phyloP scores from a whole-genome alignment of 2,113 vertebrate species.

The Narcine bancroftii region DNA sequence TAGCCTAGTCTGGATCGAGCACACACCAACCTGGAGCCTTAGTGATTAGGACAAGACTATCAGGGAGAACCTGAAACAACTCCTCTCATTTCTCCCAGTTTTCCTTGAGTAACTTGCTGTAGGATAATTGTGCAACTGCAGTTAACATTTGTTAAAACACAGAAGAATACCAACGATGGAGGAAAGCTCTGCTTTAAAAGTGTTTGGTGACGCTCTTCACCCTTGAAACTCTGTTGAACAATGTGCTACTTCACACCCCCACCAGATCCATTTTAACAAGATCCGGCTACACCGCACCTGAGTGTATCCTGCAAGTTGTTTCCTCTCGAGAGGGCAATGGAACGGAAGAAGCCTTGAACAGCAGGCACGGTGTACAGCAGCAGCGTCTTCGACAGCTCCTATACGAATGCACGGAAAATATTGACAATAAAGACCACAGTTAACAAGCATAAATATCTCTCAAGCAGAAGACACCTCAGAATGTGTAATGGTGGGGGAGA shows the following conservation, averaged over 20 bases:
- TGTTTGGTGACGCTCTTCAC: background rate
- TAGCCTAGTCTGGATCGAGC: no score
- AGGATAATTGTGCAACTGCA: background rate
- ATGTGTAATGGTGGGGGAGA: no score
- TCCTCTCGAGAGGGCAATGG: slow-evolving; percentile 90
- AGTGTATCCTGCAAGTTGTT: slow-evolving; percentile 97
- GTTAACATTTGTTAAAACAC: background rate
- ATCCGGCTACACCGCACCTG: slow-evolving; percentile 57
- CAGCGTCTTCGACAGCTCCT: slow-evolving; percentile 92
- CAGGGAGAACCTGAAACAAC: background rate
- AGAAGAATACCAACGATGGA: background rate
- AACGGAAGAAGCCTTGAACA: slow-evolving; percentile 94
- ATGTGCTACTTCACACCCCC: background rate
- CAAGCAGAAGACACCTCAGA: background rate
- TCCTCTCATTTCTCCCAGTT: background rate
- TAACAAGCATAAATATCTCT: background rate
- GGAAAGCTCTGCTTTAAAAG: background rate
- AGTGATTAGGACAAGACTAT: background rate
- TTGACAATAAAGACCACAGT: background rate
- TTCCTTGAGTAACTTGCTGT: background rate
- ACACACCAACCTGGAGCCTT: background rate
- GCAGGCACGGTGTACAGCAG: slow-evolving; percentile 94
- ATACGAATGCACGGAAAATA: slow-evolving; percentile 41
- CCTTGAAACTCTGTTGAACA: background rate
- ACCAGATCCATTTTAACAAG: background rate